Evolutionary conservation across 2,113 vertebrate species (phyloP), one percentile per base, ranked within the genome.

Genomic region (Kryptolebias marmoratus): DNA sequence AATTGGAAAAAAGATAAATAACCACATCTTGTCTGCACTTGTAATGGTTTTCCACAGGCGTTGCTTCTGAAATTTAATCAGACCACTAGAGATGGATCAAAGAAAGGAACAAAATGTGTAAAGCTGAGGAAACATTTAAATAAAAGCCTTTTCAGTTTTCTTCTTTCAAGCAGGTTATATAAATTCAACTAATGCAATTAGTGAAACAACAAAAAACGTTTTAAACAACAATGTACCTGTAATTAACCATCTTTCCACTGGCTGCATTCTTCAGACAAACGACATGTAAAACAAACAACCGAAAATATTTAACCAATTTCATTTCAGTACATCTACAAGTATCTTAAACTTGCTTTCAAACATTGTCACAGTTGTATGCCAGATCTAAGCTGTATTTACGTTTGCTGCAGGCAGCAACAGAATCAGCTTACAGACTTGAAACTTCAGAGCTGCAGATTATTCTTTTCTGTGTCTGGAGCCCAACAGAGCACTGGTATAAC

Each of bases 61-160:
- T 59, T 77, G 48, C 44, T 75, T 54, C 64, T 56, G 27, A 73
- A 82, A 88, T 76, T 71, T 66, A 84, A 85, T 85, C 71, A 78
- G 48, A 42, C 32, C 45, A 22, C 68, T 42, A 31, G 76, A 61
- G 64, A 57, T 55, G 30, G 63, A 32, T 50, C 42, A 66, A 52
- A 64, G 6, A 68, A 47, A 50, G 45, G 47, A 71, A 64, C 18
- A 56, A 61, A 63, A 55, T 71, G 57, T 45, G 52, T 69, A 42
- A 79, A 67, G 54, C 22, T 49, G 27, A 75, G 64, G 57, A 80
- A 80, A 53, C 53, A 16, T 64, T 71, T 63, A 11, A 59, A 52
- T n/a, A 18, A 48, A 32, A 13, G 14, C 4, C 48, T 5, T 36
- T 18, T 67, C 52, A 39, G 48, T 55, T 28, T n/a, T 47, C 44